A percentile compares a stretch with the other conserved stretches of the same genome.
Conservation (phyloP, 2,797 vertebrate species). For the Tenualosa thibaudeaui region DNA sequence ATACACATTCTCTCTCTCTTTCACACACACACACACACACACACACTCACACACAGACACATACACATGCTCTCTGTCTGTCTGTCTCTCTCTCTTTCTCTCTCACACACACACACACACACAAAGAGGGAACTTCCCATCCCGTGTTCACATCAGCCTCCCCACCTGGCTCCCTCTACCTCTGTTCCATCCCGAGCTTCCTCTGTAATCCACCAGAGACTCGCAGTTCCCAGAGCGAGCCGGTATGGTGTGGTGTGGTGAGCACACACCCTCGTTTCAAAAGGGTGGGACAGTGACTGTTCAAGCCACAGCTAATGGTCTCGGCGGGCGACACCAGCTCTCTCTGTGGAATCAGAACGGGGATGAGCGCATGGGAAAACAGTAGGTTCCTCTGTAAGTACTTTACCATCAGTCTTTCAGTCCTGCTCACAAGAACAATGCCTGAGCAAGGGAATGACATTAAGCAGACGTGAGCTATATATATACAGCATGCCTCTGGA, state of each 20-base stretch:
- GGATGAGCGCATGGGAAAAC: background rate
- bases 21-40: too few relatives aligned
- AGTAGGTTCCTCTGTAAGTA: background rate
- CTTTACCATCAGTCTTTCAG: background rate
- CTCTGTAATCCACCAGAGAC: background rate
- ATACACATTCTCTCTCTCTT: background rate
- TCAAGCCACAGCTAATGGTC: background rate
- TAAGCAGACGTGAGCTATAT: background rate
- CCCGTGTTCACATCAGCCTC: conserved; percentile 3
- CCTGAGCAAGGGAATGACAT: background rate
- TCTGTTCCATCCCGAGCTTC: background rate
- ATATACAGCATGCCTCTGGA: background rate
- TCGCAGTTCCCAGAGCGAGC: background rate
- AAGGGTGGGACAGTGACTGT: background rate
- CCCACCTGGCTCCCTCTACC: conserved; percentile 8
- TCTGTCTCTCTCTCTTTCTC: too few relatives aligned
- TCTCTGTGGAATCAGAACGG: background rate
- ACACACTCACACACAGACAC: too few relatives aligned
- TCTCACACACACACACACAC: too few relatives aligned
- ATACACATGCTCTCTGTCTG: too few relatives aligned
- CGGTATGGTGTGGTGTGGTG: background rate
- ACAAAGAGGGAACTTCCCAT: background rate
- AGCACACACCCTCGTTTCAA: background rate
- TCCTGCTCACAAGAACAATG: background rate
- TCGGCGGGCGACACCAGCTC: background rate